Evolutionary conservation across 2,113 vertebrate species (phyloP).

Genomic region (Percina caprodes): DNA sequence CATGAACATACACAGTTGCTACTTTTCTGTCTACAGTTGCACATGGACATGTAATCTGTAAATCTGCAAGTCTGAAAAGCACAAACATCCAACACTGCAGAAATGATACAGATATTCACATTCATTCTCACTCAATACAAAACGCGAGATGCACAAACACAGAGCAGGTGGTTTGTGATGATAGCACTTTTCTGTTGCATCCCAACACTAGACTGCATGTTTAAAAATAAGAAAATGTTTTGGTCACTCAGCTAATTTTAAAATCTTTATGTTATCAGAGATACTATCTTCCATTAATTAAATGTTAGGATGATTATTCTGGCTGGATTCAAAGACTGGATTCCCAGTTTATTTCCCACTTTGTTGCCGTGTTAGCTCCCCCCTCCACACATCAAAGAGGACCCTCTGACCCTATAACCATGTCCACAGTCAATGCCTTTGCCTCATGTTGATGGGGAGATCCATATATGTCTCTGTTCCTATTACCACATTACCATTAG

Average conservation of each 20-base stretch:
- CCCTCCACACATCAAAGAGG: not conserved
- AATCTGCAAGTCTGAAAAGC: not conserved
- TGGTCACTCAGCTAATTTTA: conserved; percentile 19
- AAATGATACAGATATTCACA: not conserved
- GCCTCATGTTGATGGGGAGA: not conserved
- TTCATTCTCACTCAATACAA: not conserved
- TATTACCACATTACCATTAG: not conserved
- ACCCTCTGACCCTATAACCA: not conserved
- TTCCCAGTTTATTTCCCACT: conserved; percentile 27
- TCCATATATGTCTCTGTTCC: not conserved
- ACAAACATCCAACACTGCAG: not conserved
- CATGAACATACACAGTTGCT: not conserved
- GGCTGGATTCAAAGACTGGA: not conserved
- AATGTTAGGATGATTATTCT: not conserved
- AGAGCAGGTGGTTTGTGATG: conserved; percentile 33
- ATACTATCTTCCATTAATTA: not conserved
- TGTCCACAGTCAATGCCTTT: not conserved
- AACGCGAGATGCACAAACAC: conserved; percentile 10
- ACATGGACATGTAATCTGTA: not conserved
- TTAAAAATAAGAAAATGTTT: not conserved
- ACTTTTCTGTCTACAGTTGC: not conserved
- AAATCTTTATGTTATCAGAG: not conserved
- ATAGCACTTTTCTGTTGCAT: not conserved
- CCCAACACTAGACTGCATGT: conserved; percentile 14
- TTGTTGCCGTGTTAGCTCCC: not conserved